Evolutionary conservation across 1,140 invertebrate genomes (phyloP).

Genomic region (Hydropsyche tenuis): DNA sequence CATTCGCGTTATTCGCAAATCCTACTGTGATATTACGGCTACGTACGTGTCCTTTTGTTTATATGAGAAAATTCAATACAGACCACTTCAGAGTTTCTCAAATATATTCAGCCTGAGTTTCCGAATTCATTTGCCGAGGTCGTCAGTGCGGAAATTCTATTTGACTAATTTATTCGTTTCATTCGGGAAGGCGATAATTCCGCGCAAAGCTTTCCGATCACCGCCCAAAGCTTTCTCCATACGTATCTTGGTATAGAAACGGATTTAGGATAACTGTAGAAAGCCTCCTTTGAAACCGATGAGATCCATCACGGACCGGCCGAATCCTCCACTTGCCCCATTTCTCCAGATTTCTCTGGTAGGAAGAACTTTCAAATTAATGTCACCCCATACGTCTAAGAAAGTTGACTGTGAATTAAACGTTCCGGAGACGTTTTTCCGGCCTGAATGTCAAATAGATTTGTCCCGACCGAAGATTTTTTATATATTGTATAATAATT

Average conservation of each 20-base stretch:
- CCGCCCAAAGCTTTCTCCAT: not conserved
- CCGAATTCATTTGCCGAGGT: not conserved
- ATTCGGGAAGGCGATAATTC: slow-evolving; percentile 8
- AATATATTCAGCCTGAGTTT: too few species aligned
- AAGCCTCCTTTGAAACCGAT: not conserved
- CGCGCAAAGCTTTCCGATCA: not conserved
- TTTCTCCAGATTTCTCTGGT: not conserved
- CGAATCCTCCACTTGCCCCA: not conserved
- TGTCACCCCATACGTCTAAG: slow-evolving; percentile 4
- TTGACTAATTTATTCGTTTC: slow-evolving; percentile 16
- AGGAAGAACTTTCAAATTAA: slow-evolving; percentile 13
- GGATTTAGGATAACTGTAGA: not conserved
- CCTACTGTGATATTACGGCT: too few species aligned
- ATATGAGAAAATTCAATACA: too few species aligned
- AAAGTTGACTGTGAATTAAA: slow-evolving; percentile 13
- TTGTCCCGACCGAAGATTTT: too few species aligned
- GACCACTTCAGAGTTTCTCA: too few species aligned
- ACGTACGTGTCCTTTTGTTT: too few species aligned
- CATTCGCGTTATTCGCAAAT: too few species aligned
- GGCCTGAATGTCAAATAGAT: too few species aligned
- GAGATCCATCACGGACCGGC: slow-evolving; percentile 10
- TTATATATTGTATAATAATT: too few species aligned
- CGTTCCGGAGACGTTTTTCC: not conserved
- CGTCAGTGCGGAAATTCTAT: not conserved
- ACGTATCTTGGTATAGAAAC: not conserved